Conservation (phyloP, 2,113 vertebrate species). For the rat (Rattus norvegicus) region GRCr8 NC_086021.1:78258001-78258500, state of each 20-base stretch:
- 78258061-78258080: slow-evolving; percentile 41
- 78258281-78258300: not conserved
- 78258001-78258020: slow-evolving; percentile 22
- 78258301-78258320: not conserved
- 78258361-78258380: slow-evolving; percentile 47
- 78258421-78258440: not conserved
- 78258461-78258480: slow-evolving; percentile 22
- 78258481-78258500: slow-evolving; percentile 32
- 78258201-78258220: not conserved
- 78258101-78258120: slow-evolving; percentile 44
- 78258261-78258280: not conserved
- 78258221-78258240: slow-evolving; percentile 21
- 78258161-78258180: slow-evolving; percentile 57
- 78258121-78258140: slow-evolving; percentile 41
- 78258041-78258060: slow-evolving; percentile 42
- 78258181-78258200: slow-evolving; percentile 42
- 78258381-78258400: slow-evolving; percentile 9
- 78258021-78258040: slow-evolving; percentile 32
- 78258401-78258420: not conserved
- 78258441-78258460: not conserved
- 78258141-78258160: slow-evolving; percentile 53
- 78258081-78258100: not conserved
- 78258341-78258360: slow-evolving; percentile 12
- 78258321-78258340: slow-evolving; percentile 18
- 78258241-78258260: slow-evolving; percentile 41